Evolutionary conservation across 2,113 vertebrate species (phyloP), one percentile per base, ranked within the genome.

Genomic region (Triplophysa tibetana): DNA sequence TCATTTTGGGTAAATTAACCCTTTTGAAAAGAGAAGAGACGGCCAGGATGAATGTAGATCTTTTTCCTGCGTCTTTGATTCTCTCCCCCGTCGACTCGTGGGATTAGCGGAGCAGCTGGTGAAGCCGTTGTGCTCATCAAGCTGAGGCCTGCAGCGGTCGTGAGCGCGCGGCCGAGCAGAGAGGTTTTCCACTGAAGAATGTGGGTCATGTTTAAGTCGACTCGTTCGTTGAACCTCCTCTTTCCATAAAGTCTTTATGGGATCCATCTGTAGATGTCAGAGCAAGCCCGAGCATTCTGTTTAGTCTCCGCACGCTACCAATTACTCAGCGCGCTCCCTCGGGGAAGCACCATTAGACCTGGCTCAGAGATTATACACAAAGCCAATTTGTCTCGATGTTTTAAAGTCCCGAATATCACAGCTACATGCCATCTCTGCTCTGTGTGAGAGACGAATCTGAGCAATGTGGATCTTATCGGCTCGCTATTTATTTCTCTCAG

Each of bases 141-240:
- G 16, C 56, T 26, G 12, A 29, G 73, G 41, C 60, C 73, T 75
- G 43, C 41, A 62, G 73, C 19, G 73, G 41, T 21, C 11, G 4
- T 45, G 33, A 75, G 21, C 8, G 23, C 41, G 33, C 54, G 41
- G 29, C 29, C 7, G 29, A 72, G 70, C 52, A 38, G 1, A 63
- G 9, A 38, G 16, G 29, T 43, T 69, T 26, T 14, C 58, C 17
- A 21, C 63, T 24, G 61, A 21, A 10, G 10, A 69, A 60, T 69
- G 52, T 62, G 67, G 84, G 61, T 80, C 62, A 74, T 70, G 68
- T 63, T 77, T 76, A 61, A 82, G 77, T 76, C 61, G 43, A 45
- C 58, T 63, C 16, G 14, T 16, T 24, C 63, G 17, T 17, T 69
- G 68, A 50, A 63, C 52, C 62, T 17, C 43, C 24, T 75, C 65